Evolutionary conservation across 2,797 vertebrate genomes (phyloP).

Genomic region (Nyctibius grandis): DNA sequence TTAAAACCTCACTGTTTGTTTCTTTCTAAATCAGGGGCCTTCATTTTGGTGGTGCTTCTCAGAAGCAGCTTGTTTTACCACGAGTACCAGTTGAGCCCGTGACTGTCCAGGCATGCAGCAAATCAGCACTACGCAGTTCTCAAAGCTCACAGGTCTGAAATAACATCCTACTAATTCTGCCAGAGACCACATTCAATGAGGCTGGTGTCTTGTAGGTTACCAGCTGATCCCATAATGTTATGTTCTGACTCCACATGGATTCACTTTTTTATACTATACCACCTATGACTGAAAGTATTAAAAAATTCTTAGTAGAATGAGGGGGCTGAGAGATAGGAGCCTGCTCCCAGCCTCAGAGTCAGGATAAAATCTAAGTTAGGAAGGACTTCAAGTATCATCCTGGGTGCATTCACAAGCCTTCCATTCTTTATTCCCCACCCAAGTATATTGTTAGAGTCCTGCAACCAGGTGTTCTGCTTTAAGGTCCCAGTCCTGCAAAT

Average conservation of each 20-base stretch:
- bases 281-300: background rate
- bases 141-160: slow-evolving; percentile 67
- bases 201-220: background rate
- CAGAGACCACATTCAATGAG: background rate
- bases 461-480: background rate
- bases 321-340: background rate
- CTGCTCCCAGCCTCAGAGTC: background rate
- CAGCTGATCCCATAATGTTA: background rate
- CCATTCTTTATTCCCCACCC: background rate
- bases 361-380: background rate
- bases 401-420: background rate
- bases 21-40: slow-evolving; percentile 54
- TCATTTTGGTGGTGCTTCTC: slow-evolving; percentile 42
- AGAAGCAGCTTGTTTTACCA: slow-evolving; percentile 60
- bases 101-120: background rate
- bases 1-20: background rate
- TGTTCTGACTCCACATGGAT: background rate
- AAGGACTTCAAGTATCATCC: too few species aligned
- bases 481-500: background rate
- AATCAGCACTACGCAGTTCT: background rate
- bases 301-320: background rate
- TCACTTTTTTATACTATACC: background rate
- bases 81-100: background rate
- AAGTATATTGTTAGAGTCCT: background rate
- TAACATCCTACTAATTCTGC: background rate